These are phyloP conservation scores for Serrognathus titanus DNA, from an alignment of 2,888 invertebrate species.

Conservation along the genomic window DNA sequence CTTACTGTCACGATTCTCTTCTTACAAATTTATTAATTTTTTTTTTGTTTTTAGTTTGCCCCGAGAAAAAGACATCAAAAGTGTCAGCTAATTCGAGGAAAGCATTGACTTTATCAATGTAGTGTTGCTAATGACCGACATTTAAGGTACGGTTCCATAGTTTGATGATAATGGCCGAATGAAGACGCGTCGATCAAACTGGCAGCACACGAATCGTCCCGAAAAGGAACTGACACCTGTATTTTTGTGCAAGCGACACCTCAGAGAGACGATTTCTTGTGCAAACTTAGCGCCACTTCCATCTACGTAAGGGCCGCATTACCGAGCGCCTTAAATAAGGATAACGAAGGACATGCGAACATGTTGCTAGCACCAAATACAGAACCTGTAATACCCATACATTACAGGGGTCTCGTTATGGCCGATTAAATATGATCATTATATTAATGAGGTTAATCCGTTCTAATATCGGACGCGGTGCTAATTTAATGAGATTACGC, in stretches of 20 bases:
- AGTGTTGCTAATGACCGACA: neutral
- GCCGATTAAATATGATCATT: too few relatives aligned
- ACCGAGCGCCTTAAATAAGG: neutral
- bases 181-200: slow-evolving; percentile 20
- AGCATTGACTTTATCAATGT: too few relatives aligned
- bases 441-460: too few relatives aligned
- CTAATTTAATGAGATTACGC: too few relatives aligned
- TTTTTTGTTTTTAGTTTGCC: too few relatives aligned
- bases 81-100: too few relatives aligned
- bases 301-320: neutral
- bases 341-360: neutral
- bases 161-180: slow-evolving; percentile 21
- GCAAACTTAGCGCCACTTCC: neutral
- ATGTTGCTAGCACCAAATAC: neutral
- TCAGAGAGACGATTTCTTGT: neutral
- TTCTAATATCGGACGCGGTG: too few relatives aligned
- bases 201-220: slow-evolving; percentile 11
- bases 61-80: too few relatives aligned
- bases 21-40: too few relatives aligned
- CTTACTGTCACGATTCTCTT: too few relatives aligned
- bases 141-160: slow-evolving; percentile 12
- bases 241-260: slow-evolving; percentile 13
- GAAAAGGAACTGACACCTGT: slow-evolving; percentile 23
- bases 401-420: neutral
- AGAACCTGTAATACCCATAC: neutral